Evolutionary conservation across 2,113 vertebrate species (phyloP), one percentile per base, ranked within the genome.

Genomic region (Ia io): DNA sequence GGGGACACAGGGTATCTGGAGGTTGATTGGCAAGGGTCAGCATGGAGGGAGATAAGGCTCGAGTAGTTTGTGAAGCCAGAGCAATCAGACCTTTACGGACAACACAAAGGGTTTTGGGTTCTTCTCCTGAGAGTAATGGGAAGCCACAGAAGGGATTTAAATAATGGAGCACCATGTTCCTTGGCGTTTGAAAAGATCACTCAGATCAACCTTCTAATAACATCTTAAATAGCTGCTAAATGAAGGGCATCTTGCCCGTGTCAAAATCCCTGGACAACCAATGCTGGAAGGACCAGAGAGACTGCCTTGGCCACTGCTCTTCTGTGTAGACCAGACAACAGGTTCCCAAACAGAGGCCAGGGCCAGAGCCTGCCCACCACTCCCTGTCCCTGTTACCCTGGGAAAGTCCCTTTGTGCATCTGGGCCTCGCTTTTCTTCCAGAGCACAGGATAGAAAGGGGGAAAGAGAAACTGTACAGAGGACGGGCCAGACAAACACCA

Each of bases 401-500:
- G 47, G 22, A n/a, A 44, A 56, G 37, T 3, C 37, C 30, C 35
- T 3, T 28, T 1, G 10, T 10, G 22, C 17, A 10, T 32, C 37
- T 22, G 63, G 47, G 23, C 44, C 47, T 9, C 3, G 0, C 49
- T 79, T 49, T 76, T 70, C 83, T 37, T 35, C 79, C 80, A 67
- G 56, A 74, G 12, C 2, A 5, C 6, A 23, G 30, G 53, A 32
- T 22, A 25, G 30, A n/a, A 47, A 9, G 30, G 77, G 28, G 9
- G 9, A 5, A 35, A 40, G 7, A 65, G 18, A 51, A 13, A 65
- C n/a, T 32, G 44, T 9, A 12, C 30, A 3, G 22, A 1, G 37
- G 44, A 22, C 18, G 37, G 59, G 30, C 32, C 84, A 23, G 51
- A 32, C 40, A 2, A 23, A 11, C 16, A 4, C 0, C 0, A 2